Conservation (phyloP, 2,113 vertebrate species). For the Herpetotheres cachinnans region DNA sequence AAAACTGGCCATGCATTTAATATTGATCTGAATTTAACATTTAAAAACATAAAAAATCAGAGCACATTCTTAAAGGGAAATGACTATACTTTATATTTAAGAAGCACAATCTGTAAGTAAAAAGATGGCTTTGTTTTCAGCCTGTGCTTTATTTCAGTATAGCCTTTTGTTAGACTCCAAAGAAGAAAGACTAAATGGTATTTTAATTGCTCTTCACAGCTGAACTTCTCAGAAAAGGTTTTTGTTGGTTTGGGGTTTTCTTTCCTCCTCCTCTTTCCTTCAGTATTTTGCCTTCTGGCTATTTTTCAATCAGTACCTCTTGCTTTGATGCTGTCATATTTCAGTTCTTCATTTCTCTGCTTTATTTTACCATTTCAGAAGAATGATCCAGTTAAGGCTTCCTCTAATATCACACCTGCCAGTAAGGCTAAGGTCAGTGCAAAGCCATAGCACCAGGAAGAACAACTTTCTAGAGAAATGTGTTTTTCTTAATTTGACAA, state of each 20-base stretch:
- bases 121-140: background rate
- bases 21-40: background rate
- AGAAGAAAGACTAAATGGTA: background rate
- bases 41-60: background rate
- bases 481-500: background rate
- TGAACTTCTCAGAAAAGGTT: background rate
- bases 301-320: constrained; percentile 37
- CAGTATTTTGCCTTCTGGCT: constrained; percentile 37
- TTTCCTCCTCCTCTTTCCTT: background rate
- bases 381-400: constrained; percentile 57
- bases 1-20: background rate
- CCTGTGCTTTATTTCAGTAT: background rate
- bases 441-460: background rate
- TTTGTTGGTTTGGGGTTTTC: background rate
- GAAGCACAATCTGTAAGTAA: background rate
- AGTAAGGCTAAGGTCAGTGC: constrained; percentile 68
- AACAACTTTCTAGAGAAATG: background rate
- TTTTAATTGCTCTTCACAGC: background rate
- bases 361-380: constrained; percentile 75
- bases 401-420: constrained; percentile 64
- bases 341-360: constrained; percentile 67
- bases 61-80: background rate
- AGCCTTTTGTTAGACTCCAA: background rate
- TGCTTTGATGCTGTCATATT: constrained; percentile 59
- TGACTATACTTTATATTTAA: background rate